Evolutionary conservation across 2,113 vertebrate genomes (phyloP), one percentile per base, ranked within the genome.

Genomic region (Pipra filicauda): DNA sequence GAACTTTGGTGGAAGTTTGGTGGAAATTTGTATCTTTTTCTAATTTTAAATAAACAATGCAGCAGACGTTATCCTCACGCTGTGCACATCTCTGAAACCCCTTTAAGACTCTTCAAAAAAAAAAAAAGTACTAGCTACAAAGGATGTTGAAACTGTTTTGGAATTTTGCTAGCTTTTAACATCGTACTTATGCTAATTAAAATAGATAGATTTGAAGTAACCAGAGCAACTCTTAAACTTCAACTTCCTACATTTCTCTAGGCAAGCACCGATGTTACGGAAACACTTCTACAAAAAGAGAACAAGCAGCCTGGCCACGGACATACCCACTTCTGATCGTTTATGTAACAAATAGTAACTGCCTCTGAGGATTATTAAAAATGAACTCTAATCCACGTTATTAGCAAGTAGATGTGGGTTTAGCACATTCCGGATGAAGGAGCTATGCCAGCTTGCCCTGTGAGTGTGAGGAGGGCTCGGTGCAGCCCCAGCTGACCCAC

Each of bases 171-270:
- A 41, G 35, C 15, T 72, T 88, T 51, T 39, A 10, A 39, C 15
- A 20, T 1, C 5, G n/a, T 44, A 44, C 14, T 88, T 49, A 41
- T 3, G 0, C 37, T 66, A 61, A 75, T 85, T 67, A 88, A 83
- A 79, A 66, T 3, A 66, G 52, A 88, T 7, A 33, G 10, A n/a
- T 24, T 5, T 66, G 43, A 62, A 91, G 54, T 21, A 79, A 82
- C 41, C 49, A 51, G 41, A 76, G 28, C n/a, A 85, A 54, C 46
- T 81, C 58, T 26, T 35, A 43, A 79, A 85, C 33, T 81, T 43
- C 39, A 82, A 76, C 90, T 90, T 95, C 73, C 75, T 43, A 27
- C 59, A 28, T 73, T 83, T 66, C 58, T 58, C 67, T 43, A 80
- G 64, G 49, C 73, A 80, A 73, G 28, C 16, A 8, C 23, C 12